Evolutionary conservation across 35 echinoderm and acorn worm species (phyloP).

Genomic region (Lytechinus variegatus): DNA sequence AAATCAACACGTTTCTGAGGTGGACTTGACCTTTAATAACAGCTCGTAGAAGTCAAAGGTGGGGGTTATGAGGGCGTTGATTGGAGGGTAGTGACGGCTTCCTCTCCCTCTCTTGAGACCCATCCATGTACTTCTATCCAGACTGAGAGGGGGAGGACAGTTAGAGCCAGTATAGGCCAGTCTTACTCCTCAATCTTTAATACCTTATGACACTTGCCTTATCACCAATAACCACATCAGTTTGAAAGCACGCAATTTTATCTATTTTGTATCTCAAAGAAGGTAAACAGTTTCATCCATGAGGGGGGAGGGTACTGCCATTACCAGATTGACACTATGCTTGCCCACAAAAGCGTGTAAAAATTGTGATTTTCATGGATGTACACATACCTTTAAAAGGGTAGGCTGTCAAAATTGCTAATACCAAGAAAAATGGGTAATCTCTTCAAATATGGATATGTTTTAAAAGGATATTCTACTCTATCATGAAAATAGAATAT

Average conservation of each 20-base stretch:
- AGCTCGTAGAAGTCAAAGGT: background rate
- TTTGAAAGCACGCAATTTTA: background rate
- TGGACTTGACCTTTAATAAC: background rate
- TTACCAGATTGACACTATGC: too few species aligned
- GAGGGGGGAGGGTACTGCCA: too few species aligned
- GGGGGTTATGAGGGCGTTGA: background rate
- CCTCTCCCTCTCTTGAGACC: background rate
- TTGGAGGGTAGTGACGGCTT: background rate
- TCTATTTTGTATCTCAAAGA: background rate
- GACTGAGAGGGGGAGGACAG: background rate
- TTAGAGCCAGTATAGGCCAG: background rate
- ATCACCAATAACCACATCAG: background rate
- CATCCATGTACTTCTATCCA: background rate
- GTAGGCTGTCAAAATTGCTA: too few species aligned
- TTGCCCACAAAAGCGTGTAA: too few species aligned
- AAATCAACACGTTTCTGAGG: too few species aligned
- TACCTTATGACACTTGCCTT: background rate
- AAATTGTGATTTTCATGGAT: too few species aligned
- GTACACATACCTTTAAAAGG: too few species aligned
- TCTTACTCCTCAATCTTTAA: background rate
- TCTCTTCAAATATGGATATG: too few species aligned
- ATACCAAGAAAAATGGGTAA: too few species aligned
- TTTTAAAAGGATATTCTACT: too few species aligned
- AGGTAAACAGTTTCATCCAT: background rate
- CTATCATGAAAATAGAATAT: too few species aligned